These are phyloP conservation scores for Heterodera schachtii DNA, from an alignment of 1,140 invertebrate genomes.

Conservation along the genomic window DNA sequence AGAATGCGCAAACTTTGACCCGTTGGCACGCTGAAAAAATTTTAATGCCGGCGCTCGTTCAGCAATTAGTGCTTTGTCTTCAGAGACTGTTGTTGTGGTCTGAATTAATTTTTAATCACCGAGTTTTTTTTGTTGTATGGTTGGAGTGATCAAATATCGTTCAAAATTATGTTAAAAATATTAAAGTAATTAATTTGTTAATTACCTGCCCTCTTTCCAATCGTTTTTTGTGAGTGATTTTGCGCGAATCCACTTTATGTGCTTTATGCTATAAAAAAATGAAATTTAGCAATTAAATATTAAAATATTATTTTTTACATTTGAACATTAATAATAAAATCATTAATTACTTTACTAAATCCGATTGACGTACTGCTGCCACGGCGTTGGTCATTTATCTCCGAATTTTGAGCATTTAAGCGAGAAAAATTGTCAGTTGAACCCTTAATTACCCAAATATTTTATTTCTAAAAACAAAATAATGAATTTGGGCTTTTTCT, in stretches of 20 bases:
- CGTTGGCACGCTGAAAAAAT: conserved; percentile 1
- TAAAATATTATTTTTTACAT: not conserved
- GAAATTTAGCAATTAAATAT: not conserved
- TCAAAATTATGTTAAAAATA: not conserved
- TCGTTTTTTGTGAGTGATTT: conserved; percentile 28
- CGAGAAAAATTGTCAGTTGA: not conserved
- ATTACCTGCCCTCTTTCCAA: conserved; percentile 16
- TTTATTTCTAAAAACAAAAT: too few species aligned
- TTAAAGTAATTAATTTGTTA: not conserved
- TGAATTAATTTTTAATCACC: too few species aligned
- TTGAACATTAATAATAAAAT: not conserved
- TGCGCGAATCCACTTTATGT: conserved; percentile 35
- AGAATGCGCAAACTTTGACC: not conserved
- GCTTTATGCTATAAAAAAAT: conserved; percentile 10
- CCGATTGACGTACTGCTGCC: conserved; percentile 8
- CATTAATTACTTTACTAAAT: not conserved
- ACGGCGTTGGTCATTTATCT: not conserved
- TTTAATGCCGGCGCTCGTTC: not conserved
- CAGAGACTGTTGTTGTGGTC: conserved; percentile 8
- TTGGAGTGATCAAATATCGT: not conserved
- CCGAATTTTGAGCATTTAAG: not conserved
- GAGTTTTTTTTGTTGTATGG: not conserved
- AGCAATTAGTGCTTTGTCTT: not conserved
- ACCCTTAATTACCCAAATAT: not conserved
- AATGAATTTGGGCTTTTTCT: not conserved